phyloP scores from a whole-genome alignment of 2,797 vertebrate genomes.

The Myotis myotis region DNA sequence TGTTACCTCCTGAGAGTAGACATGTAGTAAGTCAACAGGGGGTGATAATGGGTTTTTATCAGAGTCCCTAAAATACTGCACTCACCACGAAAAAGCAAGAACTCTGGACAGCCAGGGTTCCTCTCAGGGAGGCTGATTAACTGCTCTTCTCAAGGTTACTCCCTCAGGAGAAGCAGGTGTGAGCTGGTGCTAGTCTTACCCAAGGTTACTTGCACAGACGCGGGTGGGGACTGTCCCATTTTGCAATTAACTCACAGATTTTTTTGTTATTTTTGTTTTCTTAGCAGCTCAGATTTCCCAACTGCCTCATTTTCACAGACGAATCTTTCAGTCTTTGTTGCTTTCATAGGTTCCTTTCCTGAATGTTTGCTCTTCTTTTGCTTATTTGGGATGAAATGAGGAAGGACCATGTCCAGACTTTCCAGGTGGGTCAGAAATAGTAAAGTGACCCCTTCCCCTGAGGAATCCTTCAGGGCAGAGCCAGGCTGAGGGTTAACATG shows the following conservation, averaged over 20 bases:
- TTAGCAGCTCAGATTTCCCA: neutral
- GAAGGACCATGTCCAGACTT: neutral
- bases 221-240: neutral
- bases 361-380: neutral
- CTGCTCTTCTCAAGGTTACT: neutral
- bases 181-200: neutral
- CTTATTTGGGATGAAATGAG: constrained; percentile 8
- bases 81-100: neutral
- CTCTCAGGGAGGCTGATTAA: neutral
- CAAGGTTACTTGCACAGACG: neutral
- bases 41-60: neutral
- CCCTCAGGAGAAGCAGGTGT: neutral
- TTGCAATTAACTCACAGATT: neutral
- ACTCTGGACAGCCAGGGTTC: neutral
- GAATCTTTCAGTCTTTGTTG: neutral
- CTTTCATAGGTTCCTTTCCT: neutral
- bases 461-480: neutral
- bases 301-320: neutral
- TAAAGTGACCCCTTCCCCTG: neutral
- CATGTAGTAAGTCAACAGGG: neutral
- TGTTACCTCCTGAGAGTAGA: constrained; percentile 7
- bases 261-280: neutral
- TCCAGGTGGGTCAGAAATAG: neutral
- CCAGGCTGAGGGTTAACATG: neutral
- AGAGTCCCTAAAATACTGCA: neutral